Evolutionary conservation across 2,888 invertebrate genomes (phyloP).

Genomic region (Sphaerophoria taeniata): DNA sequence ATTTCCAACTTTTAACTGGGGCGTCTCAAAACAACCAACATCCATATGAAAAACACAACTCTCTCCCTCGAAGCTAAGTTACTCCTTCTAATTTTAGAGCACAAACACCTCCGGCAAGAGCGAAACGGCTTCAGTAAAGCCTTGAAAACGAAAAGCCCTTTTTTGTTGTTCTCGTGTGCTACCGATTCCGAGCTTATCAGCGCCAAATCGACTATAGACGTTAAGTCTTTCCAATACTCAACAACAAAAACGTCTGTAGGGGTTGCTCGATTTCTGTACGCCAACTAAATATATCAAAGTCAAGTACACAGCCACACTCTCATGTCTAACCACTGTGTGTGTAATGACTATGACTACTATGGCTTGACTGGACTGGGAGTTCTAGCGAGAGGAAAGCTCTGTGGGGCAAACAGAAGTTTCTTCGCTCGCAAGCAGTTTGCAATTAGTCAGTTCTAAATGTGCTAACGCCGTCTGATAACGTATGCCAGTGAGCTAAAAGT

Average conservation of each 20-base stretch:
- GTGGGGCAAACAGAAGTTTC: constrained; percentile 76
- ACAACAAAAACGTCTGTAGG: constrained; percentile 40
- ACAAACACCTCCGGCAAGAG: neutral
- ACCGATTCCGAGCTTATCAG: constrained; percentile 54
- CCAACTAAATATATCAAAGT: constrained; percentile 22
- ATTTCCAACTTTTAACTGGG: neutral
- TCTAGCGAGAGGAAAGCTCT: constrained; percentile 58
- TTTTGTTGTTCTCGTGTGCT: constrained; percentile 21
- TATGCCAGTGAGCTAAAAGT: constrained; percentile 41
- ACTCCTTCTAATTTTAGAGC: constrained; percentile 1
- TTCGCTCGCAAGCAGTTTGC: constrained; percentile 76
- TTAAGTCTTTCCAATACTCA: constrained; percentile 3
- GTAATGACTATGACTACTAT: constrained; percentile 27
- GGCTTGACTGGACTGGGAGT: constrained; percentile 37
- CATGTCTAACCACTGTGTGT: constrained; percentile 18
- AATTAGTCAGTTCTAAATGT: constrained; percentile 81
- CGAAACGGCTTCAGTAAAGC: constrained; percentile 7
- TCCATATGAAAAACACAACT: neutral
- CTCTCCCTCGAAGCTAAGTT: neutral
- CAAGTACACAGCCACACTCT: constrained; percentile 12
- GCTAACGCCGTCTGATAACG: constrained; percentile 76
- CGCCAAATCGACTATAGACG: neutral
- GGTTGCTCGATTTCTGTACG: constrained; percentile 40
- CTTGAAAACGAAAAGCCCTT: constrained; percentile 10
- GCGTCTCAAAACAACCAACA: neutral